Evolutionary conservation across 2,113 vertebrate species (phyloP).

Genomic region (Rhineura floridana): DNA sequence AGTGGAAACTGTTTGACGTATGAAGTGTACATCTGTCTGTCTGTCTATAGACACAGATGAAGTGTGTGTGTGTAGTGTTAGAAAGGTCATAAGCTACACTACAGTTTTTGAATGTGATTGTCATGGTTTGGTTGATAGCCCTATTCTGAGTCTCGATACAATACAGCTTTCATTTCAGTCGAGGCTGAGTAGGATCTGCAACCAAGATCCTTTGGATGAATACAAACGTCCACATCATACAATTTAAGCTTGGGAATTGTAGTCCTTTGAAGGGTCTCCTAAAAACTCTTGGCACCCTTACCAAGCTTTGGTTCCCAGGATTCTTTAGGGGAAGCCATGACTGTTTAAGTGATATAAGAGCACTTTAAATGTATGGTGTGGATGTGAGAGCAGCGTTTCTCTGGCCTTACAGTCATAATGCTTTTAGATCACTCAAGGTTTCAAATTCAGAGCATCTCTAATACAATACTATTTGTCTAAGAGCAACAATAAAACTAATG

Average conservation of each 20-base stretch:
- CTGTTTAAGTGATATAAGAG: too few relatives aligned
- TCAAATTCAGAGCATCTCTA: neutral
- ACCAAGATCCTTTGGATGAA: neutral
- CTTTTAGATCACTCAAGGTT: neutral
- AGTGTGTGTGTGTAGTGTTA: neutral
- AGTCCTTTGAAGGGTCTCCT: too few relatives aligned
- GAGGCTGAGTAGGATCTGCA: neutral
- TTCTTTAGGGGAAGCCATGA: too few relatives aligned
- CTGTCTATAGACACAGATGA: neutral
- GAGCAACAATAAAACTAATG: neutral
- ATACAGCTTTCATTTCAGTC: neutral
- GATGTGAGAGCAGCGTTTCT: constrained; percentile 4
- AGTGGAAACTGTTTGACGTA: neutral
- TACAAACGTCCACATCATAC: neutral
- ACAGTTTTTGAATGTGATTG: neutral
- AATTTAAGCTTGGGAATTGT: too few relatives aligned
- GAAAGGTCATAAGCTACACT: neutral
- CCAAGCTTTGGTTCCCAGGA: too few relatives aligned
- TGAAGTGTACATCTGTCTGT: neutral
- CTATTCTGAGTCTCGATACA: neutral
- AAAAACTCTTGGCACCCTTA: too few relatives aligned
- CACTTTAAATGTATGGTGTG: too few relatives aligned
- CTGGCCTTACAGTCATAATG: neutral
- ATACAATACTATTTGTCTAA: neutral
- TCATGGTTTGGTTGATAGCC: neutral